phyloP scores from a whole-genome alignment of 2,113 vertebrate genomes.

The Anarhynchus alexandrinus region DNA sequence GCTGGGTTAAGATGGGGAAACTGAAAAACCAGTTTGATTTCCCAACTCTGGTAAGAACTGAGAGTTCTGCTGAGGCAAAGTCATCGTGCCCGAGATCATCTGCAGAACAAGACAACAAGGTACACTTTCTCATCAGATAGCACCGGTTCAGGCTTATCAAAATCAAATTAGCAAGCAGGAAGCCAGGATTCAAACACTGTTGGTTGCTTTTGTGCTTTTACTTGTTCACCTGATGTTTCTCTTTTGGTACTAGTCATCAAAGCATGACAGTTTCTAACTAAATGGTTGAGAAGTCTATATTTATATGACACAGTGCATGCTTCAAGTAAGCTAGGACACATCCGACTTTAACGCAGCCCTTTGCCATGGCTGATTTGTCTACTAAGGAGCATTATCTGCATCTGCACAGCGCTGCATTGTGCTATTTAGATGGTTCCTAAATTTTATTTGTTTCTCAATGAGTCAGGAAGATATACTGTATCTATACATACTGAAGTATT shows the following conservation, averaged over 20 bases:
- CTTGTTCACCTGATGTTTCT: not conserved
- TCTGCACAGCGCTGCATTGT: not conserved
- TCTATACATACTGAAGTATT: not conserved
- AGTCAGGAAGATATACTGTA: not conserved
- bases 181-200: not conserved
- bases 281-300: not conserved
- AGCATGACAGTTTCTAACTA: not conserved
- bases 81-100: not conserved
- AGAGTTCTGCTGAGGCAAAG: not conserved
- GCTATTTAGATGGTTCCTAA: not conserved
- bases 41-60: not conserved
- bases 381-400: not conserved
- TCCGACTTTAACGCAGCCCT: not conserved
- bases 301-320: not conserved
- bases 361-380: not conserved
- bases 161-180: constrained; percentile 26
- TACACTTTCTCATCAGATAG: not conserved
- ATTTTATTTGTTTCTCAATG: not conserved
- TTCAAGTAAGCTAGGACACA: not conserved
- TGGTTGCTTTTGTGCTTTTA: not conserved
- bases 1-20: not conserved
- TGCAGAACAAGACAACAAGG: not conserved
- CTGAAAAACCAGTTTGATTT: not conserved
- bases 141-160: not conserved
- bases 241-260: not conserved